These are phyloP conservation scores for Hylaeus anthracinus DNA, from an alignment of 1,140 invertebrate species.

Conservation along the genomic window DNA sequence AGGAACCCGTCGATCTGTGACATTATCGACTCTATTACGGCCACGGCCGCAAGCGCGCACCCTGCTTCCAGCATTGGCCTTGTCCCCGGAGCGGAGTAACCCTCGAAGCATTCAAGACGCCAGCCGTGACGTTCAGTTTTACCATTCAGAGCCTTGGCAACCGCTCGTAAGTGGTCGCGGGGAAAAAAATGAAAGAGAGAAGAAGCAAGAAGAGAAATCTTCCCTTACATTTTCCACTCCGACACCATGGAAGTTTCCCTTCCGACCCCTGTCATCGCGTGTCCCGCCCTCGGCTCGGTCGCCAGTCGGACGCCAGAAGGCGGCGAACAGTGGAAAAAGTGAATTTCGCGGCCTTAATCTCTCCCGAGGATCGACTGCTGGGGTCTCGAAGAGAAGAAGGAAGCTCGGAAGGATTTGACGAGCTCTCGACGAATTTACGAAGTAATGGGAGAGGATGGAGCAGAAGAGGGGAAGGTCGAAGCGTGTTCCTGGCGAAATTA, in stretches of 20 bases:
- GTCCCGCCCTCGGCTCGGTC: not conserved
- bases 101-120: constrained; percentile 10
- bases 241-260: not conserved
- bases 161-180: too few species aligned
- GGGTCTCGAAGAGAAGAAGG: not conserved
- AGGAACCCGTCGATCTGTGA: not conserved
- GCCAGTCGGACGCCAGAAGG: not conserved
- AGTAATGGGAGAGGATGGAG: not conserved
- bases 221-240: not conserved
- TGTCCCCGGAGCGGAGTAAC: not conserved
- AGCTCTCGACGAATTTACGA: constrained; percentile 7
- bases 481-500: constrained; percentile 21
- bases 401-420: constrained; percentile 25
- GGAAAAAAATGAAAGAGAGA: not conserved
- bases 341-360: constrained; percentile 1
- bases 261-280: not conserved
- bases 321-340: not conserved
- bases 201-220: not conserved
- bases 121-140: constrained; percentile 21
- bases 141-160: not conserved
- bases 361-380: not conserved
- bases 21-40: constrained; percentile 42
- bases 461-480: too few species aligned
- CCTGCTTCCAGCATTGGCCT: not conserved
- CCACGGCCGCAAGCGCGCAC: not conserved